Evolutionary conservation across 1,140 invertebrate species (phyloP).

Genomic region (Lasioglossum albipes): DNA sequence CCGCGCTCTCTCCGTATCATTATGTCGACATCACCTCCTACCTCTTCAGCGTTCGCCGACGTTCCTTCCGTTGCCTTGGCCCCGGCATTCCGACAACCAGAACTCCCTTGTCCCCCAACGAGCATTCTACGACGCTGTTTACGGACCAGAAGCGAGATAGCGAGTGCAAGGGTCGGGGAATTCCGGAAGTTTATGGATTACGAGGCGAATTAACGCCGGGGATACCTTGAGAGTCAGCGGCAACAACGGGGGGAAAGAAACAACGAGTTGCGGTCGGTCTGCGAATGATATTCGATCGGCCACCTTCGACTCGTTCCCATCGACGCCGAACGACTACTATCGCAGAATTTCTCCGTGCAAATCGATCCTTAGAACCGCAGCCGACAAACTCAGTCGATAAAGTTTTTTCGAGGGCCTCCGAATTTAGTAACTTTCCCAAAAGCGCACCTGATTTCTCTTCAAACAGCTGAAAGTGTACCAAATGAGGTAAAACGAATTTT

Average conservation of each 20-base stretch:
- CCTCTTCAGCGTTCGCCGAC: slow-evolving; percentile 28
- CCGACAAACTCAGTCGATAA: too few relatives aligned
- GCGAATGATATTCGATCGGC: slow-evolving; percentile 1
- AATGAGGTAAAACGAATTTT: too few relatives aligned
- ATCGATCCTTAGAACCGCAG: too few relatives aligned
- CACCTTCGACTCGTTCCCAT: too few relatives aligned
- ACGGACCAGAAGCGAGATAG: slow-evolving; percentile 48
- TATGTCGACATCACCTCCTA: slow-evolving; percentile 39
- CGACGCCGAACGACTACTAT: too few relatives aligned
- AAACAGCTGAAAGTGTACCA: too few relatives aligned
- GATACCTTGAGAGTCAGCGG: background rate
- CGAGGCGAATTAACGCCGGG: slow-evolving; percentile 60
- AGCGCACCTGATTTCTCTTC: too few relatives aligned
- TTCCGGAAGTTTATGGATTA: slow-evolving; percentile 62
- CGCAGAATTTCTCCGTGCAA: too few relatives aligned
- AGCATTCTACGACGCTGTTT: slow-evolving; percentile 63
- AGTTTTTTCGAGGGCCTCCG: too few relatives aligned
- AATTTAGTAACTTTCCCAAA: too few relatives aligned
- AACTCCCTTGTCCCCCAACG: slow-evolving; percentile 34
- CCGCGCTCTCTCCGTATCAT: slow-evolving; percentile 46
- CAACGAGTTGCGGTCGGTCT: slow-evolving; percentile 1
- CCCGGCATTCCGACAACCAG: slow-evolving; percentile 14
- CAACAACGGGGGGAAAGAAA: slow-evolving; percentile 13
- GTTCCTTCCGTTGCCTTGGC: background rate
- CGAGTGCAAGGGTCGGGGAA: slow-evolving; percentile 16